Evolutionary conservation across 2,797 vertebrate genomes (phyloP), one percentile per base, ranked within the genome.

Genomic region (Phylloscopus collybita): DNA sequence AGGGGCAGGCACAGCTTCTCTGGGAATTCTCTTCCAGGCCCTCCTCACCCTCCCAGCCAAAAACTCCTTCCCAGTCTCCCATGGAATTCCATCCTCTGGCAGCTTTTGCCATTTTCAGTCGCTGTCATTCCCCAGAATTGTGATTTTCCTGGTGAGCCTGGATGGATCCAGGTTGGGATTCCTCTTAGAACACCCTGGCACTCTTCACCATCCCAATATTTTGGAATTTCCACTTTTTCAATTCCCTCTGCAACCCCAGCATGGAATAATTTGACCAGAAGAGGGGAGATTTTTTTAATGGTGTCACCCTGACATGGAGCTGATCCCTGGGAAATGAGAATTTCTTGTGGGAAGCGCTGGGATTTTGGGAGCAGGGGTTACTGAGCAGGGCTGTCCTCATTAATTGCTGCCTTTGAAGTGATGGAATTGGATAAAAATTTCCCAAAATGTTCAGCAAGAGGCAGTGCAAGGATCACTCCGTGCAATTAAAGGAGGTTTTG

Each of bases 221-320:
- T 30, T 12, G 2, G 16, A 16, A 11, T 54, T 84, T 47, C 57
- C 34, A 8, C 29, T 16, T 71, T 50, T 71, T 19, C 56, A 9
- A 5, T 59, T 78, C 25, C 18, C 13, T 45, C 50, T 85, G 20
- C 42, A n/a, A 1, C 32, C 40, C 42, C 16, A 45, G 16, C 2
- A 2, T 25, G 13, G 40, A 38, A 25, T 23, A 15, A 34, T 20
- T 56, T 13, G 62, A 17, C 9, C 22, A 84, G 40, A 29, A 51
- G n/a, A 62, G 16, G 22, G 3, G 23, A 17, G 19, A 32, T 13
- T 45, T 11, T 51, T 11, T 45, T 62, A 3, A 0, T 16, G n/a
- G 72, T 51, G 49, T 26, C 1, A 2, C 12, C 0, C 12, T 30
- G 70, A 3, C 26, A 26, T 0, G 0, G 11, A 60, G 51, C 47